Conservation (phyloP, 2,113 vertebrate genomes). For the Struthio camelus region DNA sequence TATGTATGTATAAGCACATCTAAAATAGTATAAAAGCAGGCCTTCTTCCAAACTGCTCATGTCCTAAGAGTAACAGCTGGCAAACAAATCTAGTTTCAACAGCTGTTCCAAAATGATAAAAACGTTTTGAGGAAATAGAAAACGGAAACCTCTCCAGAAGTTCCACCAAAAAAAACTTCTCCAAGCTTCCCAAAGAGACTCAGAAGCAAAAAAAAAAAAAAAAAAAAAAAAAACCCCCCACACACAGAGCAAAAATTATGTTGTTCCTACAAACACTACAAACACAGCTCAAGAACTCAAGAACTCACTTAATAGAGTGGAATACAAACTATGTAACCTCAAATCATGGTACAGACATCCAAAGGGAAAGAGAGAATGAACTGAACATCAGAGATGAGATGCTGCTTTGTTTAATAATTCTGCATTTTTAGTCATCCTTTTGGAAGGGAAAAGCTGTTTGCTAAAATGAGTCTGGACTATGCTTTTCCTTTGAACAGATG, state of each 20-base stretch:
- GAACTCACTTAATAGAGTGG: background rate
- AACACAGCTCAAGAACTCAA: no score
- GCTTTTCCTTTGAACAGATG: no score
- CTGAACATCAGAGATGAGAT: no score
- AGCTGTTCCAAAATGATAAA: background rate
- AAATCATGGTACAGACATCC: no score
- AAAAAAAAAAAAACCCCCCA: no score
- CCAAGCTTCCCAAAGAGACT: background rate
- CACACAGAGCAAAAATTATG: background rate
- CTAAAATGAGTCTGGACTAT: no score
- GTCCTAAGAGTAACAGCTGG: background rate
- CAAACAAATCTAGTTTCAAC: background rate
- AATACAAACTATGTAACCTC: background rate
- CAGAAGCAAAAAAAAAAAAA: background rate
- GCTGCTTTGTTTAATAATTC: no score
- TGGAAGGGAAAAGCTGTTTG: no score
- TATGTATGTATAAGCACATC: rapidly evolving
- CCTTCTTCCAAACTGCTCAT: background rate
- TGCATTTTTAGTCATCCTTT: no score
- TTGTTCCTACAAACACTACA: background rate
- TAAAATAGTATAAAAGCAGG: rapidly evolving
- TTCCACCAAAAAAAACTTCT: background rate
- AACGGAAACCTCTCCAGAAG: background rate
- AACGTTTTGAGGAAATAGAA: background rate
- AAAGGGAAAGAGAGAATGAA: no score